Evolutionary conservation across 2,797 vertebrate species (phyloP).

Genomic region (Cheirogaleus major): DNA sequence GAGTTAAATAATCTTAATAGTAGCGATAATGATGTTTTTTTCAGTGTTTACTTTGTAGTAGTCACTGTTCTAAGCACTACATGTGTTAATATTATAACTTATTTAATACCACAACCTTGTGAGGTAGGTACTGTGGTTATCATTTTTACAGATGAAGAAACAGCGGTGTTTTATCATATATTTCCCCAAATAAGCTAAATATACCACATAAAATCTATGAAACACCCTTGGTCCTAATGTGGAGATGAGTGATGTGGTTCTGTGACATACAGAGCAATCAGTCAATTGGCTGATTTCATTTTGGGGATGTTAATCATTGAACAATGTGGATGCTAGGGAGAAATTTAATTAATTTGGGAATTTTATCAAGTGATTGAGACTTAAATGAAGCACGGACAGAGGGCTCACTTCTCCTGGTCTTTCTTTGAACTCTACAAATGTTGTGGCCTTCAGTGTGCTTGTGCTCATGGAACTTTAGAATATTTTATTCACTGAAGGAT

Average conservation of each 20-base stretch:
- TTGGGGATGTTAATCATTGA: neutral
- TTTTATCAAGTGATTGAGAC: neutral
- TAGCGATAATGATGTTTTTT: neutral
- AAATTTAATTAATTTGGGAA: neutral
- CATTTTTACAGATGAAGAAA: neutral
- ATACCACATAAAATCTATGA: neutral
- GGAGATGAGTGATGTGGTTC: neutral
- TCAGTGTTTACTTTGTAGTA: neutral
- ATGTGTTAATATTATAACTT: neutral
- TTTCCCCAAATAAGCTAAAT: constrained; percentile 10
- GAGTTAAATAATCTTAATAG: neutral
- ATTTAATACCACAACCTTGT: neutral
- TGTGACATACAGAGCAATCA: neutral
- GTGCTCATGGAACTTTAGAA: neutral
- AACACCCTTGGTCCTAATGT: neutral
- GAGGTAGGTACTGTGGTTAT: neutral
- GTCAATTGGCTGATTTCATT: neutral
- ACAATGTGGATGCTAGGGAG: neutral
- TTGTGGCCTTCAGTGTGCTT: neutral
- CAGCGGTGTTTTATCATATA: neutral
- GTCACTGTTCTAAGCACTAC: neutral
- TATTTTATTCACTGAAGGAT: constrained; percentile 23
- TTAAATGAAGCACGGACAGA: neutral
- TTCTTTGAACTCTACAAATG: neutral
- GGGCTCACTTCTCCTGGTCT: neutral